Conservation (phyloP, 2,797 vertebrate genomes). For the Sylvilagus floridanus region DNA sequence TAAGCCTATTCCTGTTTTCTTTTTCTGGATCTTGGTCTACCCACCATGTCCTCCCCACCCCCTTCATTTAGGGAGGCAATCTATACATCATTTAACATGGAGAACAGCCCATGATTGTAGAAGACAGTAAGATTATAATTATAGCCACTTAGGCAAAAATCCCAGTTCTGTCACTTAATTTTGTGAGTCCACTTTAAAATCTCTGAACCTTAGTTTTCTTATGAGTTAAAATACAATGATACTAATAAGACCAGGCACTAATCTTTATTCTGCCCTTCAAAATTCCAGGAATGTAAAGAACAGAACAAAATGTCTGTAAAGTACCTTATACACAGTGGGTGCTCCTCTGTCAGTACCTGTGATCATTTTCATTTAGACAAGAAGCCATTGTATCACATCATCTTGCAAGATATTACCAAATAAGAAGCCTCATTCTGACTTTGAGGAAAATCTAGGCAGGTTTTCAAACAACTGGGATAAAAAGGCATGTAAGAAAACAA, state of each 20-base stretch:
- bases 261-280: background rate
- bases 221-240: background rate
- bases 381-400: background rate
- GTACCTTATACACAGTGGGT: background rate
- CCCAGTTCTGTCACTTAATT: background rate
- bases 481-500: background rate
- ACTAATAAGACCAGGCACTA: background rate
- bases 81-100: background rate
- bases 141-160: background rate
- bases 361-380: background rate
- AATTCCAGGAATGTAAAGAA: background rate
- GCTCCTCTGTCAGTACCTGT: background rate
- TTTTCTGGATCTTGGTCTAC: background rate
- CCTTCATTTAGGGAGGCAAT: background rate
- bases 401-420: conserved; percentile 1
- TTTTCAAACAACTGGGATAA: background rate
- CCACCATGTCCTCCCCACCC: no score
- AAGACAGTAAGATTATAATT: background rate
- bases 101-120: background rate
- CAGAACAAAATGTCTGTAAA: background rate
- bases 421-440: background rate
- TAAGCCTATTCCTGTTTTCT: background rate
- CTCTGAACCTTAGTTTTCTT: background rate
- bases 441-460: background rate
- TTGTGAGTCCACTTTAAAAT: background rate